Evolutionary conservation across 2,113 vertebrate genomes (phyloP).

Genomic region (Seriola aureovittata): DNA sequence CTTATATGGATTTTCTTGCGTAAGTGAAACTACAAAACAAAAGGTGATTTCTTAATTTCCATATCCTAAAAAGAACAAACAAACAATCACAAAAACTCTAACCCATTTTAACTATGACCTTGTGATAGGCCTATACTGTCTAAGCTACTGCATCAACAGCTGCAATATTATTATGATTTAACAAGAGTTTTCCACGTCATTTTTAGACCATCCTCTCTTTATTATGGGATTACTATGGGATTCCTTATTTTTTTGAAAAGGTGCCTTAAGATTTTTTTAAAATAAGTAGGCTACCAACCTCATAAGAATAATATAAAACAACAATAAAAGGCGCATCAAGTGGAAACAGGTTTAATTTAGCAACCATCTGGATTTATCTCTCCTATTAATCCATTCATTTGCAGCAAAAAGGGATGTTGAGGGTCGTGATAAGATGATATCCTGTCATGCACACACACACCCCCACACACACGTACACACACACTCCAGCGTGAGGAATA

Average conservation of each 20-base stretch:
- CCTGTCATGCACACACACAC: constrained; percentile 33
- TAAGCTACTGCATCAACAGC: background rate
- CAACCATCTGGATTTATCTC: background rate
- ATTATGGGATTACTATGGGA: background rate
- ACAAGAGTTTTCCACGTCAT: background rate
- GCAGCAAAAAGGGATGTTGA: constrained; percentile 4
- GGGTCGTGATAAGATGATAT: constrained; percentile 56
- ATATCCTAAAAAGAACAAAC: background rate
- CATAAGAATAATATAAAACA: background rate
- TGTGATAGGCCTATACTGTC: background rate
- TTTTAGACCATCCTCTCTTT: background rate
- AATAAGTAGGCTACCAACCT: background rate
- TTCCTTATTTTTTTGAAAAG: background rate
- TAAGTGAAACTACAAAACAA: background rate
- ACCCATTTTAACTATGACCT: background rate
- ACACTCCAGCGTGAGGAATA: constrained; percentile 64
- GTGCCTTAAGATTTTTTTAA: background rate
- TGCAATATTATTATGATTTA: background rate
- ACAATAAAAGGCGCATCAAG: constrained; percentile 16
- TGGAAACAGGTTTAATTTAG: constrained; percentile 9
- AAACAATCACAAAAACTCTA: background rate
- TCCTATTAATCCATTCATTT: constrained; percentile 11
- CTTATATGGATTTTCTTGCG: background rate
- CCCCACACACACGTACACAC: constrained; percentile 17
- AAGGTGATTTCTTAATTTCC: background rate